Base-by-base conservation (phyloP, 2,113 vertebrate species). In the Neofelis nebulosa region DNA sequence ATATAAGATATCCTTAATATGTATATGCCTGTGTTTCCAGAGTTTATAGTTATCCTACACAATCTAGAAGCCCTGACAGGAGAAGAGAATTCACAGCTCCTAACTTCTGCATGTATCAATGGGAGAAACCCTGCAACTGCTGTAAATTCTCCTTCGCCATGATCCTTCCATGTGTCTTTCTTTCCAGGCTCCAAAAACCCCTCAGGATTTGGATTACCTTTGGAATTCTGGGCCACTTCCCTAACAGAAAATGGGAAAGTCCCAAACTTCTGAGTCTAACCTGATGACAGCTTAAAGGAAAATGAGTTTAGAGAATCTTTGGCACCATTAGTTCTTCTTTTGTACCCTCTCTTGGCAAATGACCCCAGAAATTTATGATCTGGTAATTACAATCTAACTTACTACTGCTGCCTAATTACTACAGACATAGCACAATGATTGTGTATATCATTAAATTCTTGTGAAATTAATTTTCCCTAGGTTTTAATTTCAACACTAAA, bases 401-500 rank as follows among this genome's bases (percentile, higher is more conserved):
- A 89, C 10, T 68, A 50, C 31, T 95, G 81, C 86, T 76, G 86
- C 27, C 52, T 65, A 80, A 61, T 31, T 92, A 84, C 31, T 68
- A 65, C 27, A 82, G 1, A 87, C 31, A 82, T 2, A 87, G 31
- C 48, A 86, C 48, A 71, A 27, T 79, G 41, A 57, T 27, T 73
- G 48, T 63, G 9, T 16, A 18, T 33, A 52, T n/a, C 25, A 41
- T 61, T 89, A 52, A 3, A 63, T 82, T 89, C 91, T 76, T 89
- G 25, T 86, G 61, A 96, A 76, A 48, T 88, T 94, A 65, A 45
- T 80, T 95, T 78, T 85, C 29, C 27, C 27, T 66, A 82, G 85
- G 41, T 85, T 80, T 86, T 74, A 71, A 80, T 73, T 95, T 93
- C 55, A 94, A 8, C 41, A 85, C 78, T 95, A 65, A 94, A 50